Percentiles rank a stretch among this genome's conserved stretches.
Conservation (phyloP, 2,113 vertebrate genomes). For the Lampris megalopsis region DNA sequence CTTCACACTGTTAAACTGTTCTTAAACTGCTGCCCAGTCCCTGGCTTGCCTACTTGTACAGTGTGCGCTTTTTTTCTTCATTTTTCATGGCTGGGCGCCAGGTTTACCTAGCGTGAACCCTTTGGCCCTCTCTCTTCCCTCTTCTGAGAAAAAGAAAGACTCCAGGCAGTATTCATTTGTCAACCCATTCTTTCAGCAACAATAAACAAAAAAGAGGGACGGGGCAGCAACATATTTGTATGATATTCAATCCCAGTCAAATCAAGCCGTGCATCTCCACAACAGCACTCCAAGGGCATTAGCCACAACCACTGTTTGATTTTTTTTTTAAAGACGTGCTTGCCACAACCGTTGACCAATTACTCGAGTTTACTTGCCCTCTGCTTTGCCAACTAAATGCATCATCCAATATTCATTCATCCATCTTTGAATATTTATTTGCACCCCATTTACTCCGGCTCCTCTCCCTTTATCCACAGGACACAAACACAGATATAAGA, state of each 20-base stretch:
- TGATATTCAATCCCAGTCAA: slow-evolving; percentile 26
- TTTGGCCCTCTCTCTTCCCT: slow-evolving; percentile 53
- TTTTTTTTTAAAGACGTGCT: slow-evolving; percentile 21
- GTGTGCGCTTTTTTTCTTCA: slow-evolving; percentile 56
- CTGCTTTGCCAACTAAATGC: slow-evolving; percentile 29
- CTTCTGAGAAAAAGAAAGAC: slow-evolving; percentile 48
- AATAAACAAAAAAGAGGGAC: slow-evolving; percentile 58
- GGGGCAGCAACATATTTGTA: slow-evolving; percentile 39
- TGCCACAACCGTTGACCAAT: slow-evolving; percentile 21
- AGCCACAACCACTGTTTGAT: slow-evolving; percentile 15
- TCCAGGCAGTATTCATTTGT: slow-evolving; percentile 61
- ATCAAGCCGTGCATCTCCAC: slow-evolving; percentile 29
- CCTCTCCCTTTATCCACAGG: slow-evolving; percentile 77
- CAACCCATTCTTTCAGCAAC: slow-evolving; percentile 58
- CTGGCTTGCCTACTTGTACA: slow-evolving; percentile 49
- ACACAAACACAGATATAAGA: slow-evolving; percentile 83
- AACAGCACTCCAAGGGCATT: slow-evolving; percentile 6
- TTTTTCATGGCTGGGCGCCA: slow-evolving; percentile 64
- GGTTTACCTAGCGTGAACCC: slow-evolving; percentile 79
- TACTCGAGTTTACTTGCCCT: not conserved
- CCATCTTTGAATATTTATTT: slow-evolving; percentile 48
- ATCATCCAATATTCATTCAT: slow-evolving; percentile 8
- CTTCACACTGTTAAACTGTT: slow-evolving; percentile 5
- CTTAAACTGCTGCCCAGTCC: slow-evolving; percentile 16
- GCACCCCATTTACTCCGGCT: slow-evolving; percentile 3